Evolutionary conservation across 2,888 invertebrate species (phyloP), one percentile per base, ranked within the genome.

Genomic region (Drosophila trichaetosa): DNA sequence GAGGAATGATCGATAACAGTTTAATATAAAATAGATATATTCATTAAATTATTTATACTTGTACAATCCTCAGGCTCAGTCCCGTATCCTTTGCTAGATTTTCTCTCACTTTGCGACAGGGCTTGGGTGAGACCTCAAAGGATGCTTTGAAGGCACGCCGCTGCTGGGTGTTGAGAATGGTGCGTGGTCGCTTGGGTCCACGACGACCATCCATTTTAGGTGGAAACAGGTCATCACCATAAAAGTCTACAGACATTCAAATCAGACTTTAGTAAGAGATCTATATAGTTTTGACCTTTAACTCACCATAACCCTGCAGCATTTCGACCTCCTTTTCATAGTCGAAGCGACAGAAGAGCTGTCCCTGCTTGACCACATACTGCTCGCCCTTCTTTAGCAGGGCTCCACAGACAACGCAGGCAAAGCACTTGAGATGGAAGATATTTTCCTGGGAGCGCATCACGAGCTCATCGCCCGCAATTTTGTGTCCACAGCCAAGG

Each of bases 101-200:
- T 92, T 97, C 97, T 64, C 97, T 94, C 49, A 97, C 96, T 94
- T 97, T 97, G 83, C 97, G 93, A 89, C 97, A 97, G 4, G 97
- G 97, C 91, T 97, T 97, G 27, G 97, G 96, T 84, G 97, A 97
- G 83, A 97, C 95, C 93, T 97, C 97, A 93, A 97, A 97, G 24
- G 97, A 97, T 42, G 96, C 96, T 93, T 97, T 97, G 93, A 97
- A 97, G 76, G 97, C 97, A 79, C 97, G 94, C 80, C 97, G 92
- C 92, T 97, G 97, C 83, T 96, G 96, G 1, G 97, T 97, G 56
- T 97, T 97, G 53, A 97, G 94, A 83, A 97, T 97, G 21, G 97
- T 97, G 75, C 97, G 93, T 0, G 97, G 97, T 82, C 97, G 93
- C 92, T 97, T 97, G 0, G 97, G 97, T 7, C 97, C 96, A 79